Conservation (phyloP, 2,113 vertebrate species). For the Leucoraja erinaceus region DNA sequence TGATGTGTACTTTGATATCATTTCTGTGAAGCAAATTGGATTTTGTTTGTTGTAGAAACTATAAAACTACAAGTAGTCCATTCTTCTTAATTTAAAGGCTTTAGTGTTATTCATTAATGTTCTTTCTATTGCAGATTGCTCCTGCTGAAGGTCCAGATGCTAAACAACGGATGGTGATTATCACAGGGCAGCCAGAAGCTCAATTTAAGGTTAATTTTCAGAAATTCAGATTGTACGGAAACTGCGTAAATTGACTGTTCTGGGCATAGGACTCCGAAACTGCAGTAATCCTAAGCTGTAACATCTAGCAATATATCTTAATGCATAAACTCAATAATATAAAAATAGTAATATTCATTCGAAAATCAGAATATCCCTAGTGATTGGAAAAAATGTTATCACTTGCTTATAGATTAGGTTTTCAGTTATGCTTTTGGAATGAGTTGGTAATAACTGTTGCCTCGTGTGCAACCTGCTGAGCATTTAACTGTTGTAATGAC, state of each 20-base stretch:
- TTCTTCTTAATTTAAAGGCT: neutral
- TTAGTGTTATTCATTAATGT: neutral
- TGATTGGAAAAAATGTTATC: neutral
- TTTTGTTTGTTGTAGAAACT: no score
- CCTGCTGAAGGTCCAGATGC: constrained; percentile 87
- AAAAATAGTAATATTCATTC: neutral
- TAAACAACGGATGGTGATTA: constrained; percentile 93
- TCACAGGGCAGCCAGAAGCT: constrained; percentile 90
- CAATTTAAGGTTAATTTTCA: constrained; percentile 83
- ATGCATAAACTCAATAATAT: neutral
- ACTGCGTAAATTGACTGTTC: neutral
- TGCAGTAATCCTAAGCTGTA: neutral
- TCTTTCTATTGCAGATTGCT: constrained; percentile 70
- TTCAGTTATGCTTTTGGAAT: neutral
- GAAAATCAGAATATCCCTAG: neutral
- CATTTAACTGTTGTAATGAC: neutral
- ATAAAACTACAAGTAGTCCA: no score
- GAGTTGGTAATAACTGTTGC: neutral
- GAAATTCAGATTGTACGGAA: neutral
- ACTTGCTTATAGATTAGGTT: neutral
- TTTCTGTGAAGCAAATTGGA: no score
- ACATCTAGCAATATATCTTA: neutral
- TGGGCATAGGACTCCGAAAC: neutral
- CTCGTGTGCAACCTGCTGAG: neutral
- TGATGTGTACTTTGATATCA: no score